Evolutionary conservation across 1,140 invertebrate species (phyloP), one percentile per base, ranked within the genome.

Genomic region (Idris sp.): DNA sequence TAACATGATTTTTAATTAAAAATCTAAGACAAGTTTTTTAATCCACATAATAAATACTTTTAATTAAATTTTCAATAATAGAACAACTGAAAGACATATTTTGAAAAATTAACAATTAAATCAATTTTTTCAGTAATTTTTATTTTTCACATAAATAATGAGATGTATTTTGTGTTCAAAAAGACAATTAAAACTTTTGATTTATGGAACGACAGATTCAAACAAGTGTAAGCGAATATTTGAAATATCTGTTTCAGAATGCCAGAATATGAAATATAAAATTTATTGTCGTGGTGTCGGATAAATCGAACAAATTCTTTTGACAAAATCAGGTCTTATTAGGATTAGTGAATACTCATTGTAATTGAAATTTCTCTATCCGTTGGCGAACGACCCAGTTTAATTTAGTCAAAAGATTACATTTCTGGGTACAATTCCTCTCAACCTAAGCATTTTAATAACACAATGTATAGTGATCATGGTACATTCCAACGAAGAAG

Each of bases 351-450:
- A 49, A 33, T 64, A 51, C 38, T 16, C 46, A 53, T 51, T 64
- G 59, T 41, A 64, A 64, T 43, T 51, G 35, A 64, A 64, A 62
- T 49, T 49, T 41, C 58, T 40, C 38, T 19, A 36, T 46, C 38
- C 13, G 14, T 30, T 48, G 10, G 40, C n/a, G 41, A 44, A 46
- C 43, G 56, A 61, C 33, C 43, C 13, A 48, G 43, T 48, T 62
- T 31, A 62, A 62, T 31, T 41, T 62, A 48, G 31, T 49, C 49
- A 38, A 22, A 44, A 61, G 25, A 61, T 48, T 40, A 30, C 30
- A 36, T n/a, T 40, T 61, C 11, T 4, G n/a, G 19, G 30, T 46
- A 26, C 28, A 44, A 59, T 59, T 13, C n/a, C 2, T 30, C 10
- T 5, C 2, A 30, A 40, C 25, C 19, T 41, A 10, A 16, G 13